Evolutionary conservation across 2,888 invertebrate species (phyloP).

Genomic region (Lysandra coridon): DNA sequence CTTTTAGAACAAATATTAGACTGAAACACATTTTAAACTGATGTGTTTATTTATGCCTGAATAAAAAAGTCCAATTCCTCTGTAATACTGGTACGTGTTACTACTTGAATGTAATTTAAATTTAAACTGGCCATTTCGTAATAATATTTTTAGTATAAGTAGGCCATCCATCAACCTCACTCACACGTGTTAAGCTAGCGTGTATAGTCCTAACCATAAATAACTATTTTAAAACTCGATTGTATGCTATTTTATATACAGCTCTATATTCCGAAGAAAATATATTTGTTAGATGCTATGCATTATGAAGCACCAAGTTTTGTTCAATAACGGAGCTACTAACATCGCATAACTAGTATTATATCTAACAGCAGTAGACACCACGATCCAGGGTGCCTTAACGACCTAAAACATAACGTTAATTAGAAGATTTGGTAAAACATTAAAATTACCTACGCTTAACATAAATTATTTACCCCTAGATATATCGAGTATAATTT

Average conservation of each 20-base stretch:
- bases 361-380: neutral
- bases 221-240: conserved; percentile 37
- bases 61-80: conserved; percentile 20
- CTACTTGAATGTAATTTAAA: conserved; percentile 31
- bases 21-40: neutral
- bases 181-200: conserved; percentile 7
- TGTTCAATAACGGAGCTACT: conserved; percentile 23
- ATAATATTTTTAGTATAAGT: conserved; percentile 13
- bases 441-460: conserved; percentile 58
- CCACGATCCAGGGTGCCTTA: conserved; percentile 16
- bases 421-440: conserved; percentile 69
- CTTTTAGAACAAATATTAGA: neutral
- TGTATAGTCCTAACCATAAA: conserved; percentile 29
- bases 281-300: conserved; percentile 42
- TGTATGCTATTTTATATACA: conserved; percentile 44
- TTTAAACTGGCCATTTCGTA: conserved; percentile 31
- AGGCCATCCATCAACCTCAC: conserved; percentile 30
- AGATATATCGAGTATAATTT: conserved; percentile 65
- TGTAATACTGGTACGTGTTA: conserved; percentile 36
- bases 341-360: conserved; percentile 52
- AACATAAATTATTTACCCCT: conserved; percentile 51
- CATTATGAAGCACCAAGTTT: conserved; percentile 42
- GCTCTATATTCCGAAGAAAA: conserved; percentile 28
- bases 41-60: neutral
- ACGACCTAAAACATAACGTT: conserved; percentile 38